Base-by-base conservation (phyloP, 2,888 invertebrate genomes). In the Nasonia oneida region DNA sequence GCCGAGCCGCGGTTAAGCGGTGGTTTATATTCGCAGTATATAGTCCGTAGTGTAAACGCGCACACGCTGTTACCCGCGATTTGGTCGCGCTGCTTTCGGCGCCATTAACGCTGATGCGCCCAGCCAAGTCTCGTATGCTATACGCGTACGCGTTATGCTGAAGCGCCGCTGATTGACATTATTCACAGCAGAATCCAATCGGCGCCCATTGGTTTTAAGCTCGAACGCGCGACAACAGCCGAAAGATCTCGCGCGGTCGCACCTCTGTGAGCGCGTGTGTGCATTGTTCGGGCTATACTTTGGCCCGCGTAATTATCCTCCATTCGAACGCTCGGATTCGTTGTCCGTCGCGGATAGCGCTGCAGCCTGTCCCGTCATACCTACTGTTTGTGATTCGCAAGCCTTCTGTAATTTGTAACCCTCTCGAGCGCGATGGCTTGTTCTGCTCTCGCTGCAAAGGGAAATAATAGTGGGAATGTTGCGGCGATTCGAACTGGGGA, bases 351-450 rank as follows among this genome's bases (percentile, higher is more conserved):
- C 8, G 8, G 57, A 6, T 18, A 37, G 37, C 37, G n/a, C 57
- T 4, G 23, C 57, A 3, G n/a, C n/a, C 1, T 14, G 39, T 57
- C 29, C 67, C 67, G 64, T 70, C 71, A 37, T 85, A 64, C 78
- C 57, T 18, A 15, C 39, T 78, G 67, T 78, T 83, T 80, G 47
- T 83, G 61, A 83, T 64, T 81, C 77, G 12, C n/a, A 50, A 47
- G 37, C 39, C 39, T 71, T 77, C 73, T 83, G 76, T 83, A 80
- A 86, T 86, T 83, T 83, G 79, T 39, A 42, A n/a, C 14, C 71
- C 15, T 64, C 70, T 71, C 53, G 47, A 53, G 39, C 61, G 29
- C 57, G 3, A 23, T 61, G n/a, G 23, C 61, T 61, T 42, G 47
- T 12, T 47, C 47, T 47, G 12, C 10, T 47, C 47, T 47, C 47